A percentile compares a stretch with the other conserved stretches of the same genome.
Evolutionary conservation across 2,797 vertebrate species (phyloP).

Genomic region (Kryptopterus vitreolus): DNA sequence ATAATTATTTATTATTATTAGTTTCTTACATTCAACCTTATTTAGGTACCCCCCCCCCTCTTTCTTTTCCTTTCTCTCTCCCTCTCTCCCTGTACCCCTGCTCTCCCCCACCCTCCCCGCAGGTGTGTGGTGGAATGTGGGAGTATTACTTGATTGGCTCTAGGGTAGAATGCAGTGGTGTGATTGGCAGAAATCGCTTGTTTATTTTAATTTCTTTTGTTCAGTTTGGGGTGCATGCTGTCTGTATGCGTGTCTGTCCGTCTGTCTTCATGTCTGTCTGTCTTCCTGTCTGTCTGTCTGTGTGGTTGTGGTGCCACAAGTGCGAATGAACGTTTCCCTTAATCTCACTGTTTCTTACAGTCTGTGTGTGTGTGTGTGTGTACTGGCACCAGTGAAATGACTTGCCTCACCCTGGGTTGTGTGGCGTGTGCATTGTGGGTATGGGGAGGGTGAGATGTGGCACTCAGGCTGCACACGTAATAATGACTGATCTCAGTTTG

Average conservation of each 20-base stretch:
- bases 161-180: slow-evolving; percentile 78
- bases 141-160: slow-evolving; percentile 72
- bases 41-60: background rate
- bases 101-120: slow-evolving; percentile 57
- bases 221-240: slow-evolving; percentile 56
- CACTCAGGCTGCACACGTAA: slow-evolving; percentile 61
- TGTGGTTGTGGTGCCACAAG: slow-evolving; percentile 66
- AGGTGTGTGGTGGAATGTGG: slow-evolving; percentile 76
- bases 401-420: slow-evolving; percentile 54
- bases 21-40: background rate
- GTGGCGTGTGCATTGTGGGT: slow-evolving; percentile 63
- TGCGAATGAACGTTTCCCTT: slow-evolving; percentile 55
- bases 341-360: slow-evolving; percentile 67
- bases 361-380: slow-evolving; percentile 58
- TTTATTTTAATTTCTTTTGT: slow-evolving; percentile 35
- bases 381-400: slow-evolving; percentile 59
- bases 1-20: background rate
- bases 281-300: slow-evolving; percentile 65
- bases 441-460: slow-evolving; percentile 59
- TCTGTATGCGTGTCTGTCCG: slow-evolving; percentile 53
- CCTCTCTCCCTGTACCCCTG: background rate
- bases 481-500: slow-evolving; percentile 48
- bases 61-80: background rate
- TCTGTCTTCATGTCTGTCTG: slow-evolving; percentile 54
- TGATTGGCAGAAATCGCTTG: slow-evolving; percentile 62